Base-by-base conservation (phyloP, 30 jellyfish, hydroid and myxozoan genomes). In the Sanderia malayensis region DNA sequence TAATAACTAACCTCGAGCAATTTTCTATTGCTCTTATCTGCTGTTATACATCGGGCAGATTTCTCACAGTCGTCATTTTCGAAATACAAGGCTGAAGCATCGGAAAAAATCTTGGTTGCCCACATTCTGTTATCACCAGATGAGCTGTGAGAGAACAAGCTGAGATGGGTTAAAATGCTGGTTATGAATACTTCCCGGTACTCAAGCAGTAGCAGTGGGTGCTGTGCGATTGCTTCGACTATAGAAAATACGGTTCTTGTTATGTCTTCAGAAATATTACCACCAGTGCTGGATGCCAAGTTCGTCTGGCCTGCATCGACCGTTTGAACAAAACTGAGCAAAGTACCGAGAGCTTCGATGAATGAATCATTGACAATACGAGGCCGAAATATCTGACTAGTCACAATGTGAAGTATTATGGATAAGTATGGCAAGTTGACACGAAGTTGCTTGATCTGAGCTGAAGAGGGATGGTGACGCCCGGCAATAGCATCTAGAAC, bases 141-240 rank as follows among this genome's bases (percentile, higher is more conserved):
- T 1, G 81, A 68, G 70, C 94, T 78, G 21, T 63, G 10, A 47
- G 73, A 52, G 65, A 89, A 89, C 27, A 74, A 29, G 17, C 94
- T 84, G 18, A 89, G 84, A 26, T 68, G 65, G 25, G 97, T 95
- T n/a, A 89, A 73, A 22, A 89, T 44, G 18, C 65, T 63, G 10
- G 45, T 52, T 21, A 72, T 61, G 65, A 89, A 44, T 20, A 34
- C 69, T 9, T 61, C 77, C 1, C 82, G 84, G 73, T 76, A 37
- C n/a, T 63, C 78, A 8, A 89, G 85, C 70, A 89, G 58, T 31
- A 89, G 34, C 28, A 62, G 79, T 21, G 95, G 97, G 37, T 89
- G 97, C 67, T 89, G 97, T 1, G 94, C 81, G 20, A 89, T 77
- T 4, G 97, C 95, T 67, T 89, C 97, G n/a, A 83, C 78, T 20